Evolutionary conservation across 2,113 vertebrate species (phyloP), one percentile per base, ranked within the genome.

Genomic region (Typhlomys cinereus): DNA sequence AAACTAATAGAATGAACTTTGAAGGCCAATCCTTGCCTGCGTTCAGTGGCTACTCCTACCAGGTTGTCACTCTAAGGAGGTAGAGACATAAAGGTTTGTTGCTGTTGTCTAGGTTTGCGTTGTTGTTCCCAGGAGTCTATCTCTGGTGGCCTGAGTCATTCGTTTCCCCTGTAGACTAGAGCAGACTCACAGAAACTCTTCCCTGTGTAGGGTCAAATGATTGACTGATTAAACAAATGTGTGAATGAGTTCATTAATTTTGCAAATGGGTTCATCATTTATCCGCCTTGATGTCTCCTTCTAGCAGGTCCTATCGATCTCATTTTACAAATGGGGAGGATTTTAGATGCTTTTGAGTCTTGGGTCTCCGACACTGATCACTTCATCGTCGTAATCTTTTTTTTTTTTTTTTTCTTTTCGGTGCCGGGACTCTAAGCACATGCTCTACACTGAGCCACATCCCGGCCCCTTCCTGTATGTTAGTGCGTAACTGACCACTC

Each of bases 321-420:
- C 64, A 50, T 44, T 89, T 50, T 70, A 50, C 7, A 89, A 71
- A 46, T 57, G 48, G 29, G 27, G 48, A 44, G 31, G 81, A 9
- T 50, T 83, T 92, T 66, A 78, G 85, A 34, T 62, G 59, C 62
- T 46, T 93, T 85, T 52, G 66, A 62, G 44, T 69, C 18, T 88
- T 92, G 74, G 71, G 18, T 91, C 21, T 27, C 31, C n/a, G 34
- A 48, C 5, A 14, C 54, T 75, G 57, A 82, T 59, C 54, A 76
- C 36, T 6, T 52, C 34, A 27, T 70, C 15, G 57, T 41, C 25
- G 13, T 41, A 21, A 34, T 11, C 15, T 74, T 66, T 39, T 36
- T 34, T 48, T 67, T 23, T 31, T 67, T 23, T 31, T n/a, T 44
- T 36, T 27, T 20, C 31, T 89, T 54, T 29, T 66, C n/a, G n/a